Evolutionary conservation across 1,140 invertebrate species (phyloP).

Genomic region (Drosophila tropicalis): DNA sequence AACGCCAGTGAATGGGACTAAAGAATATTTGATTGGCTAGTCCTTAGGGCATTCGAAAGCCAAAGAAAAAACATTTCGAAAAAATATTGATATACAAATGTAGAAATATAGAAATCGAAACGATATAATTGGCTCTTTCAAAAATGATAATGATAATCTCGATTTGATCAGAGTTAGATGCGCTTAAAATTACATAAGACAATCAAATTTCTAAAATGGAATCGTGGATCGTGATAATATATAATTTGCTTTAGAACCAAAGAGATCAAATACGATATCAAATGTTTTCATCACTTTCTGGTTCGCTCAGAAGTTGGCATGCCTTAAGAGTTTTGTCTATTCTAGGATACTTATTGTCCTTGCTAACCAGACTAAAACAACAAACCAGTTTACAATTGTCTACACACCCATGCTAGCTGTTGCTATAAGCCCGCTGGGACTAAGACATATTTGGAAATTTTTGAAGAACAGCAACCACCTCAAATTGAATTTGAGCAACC

Average conservation of each 20-base stretch:
- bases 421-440: background rate
- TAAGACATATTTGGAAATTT: slow-evolving; percentile 44
- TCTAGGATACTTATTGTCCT: background rate
- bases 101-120: no score
- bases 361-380: background rate
- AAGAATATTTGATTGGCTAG: slow-evolving; percentile 24
- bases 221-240: no score
- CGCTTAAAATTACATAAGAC: no score
- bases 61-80: background rate
- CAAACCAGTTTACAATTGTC: background rate
- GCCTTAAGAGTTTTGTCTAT: background rate
- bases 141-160: no score
- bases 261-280: no score
- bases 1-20: background rate
- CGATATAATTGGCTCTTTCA: no score
- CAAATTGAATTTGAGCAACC: slow-evolving; percentile 68
- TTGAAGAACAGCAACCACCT: slow-evolving; percentile 6
- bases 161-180: no score
- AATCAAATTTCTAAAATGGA: no score
- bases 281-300: no score
- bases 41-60: background rate
- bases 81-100: background rate
- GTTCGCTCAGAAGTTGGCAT: no score
- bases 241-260: no score
- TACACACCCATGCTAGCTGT: no score